phyloP scores from a whole-genome alignment of 2,888 invertebrate species.

The Melieria omissa region DNA sequence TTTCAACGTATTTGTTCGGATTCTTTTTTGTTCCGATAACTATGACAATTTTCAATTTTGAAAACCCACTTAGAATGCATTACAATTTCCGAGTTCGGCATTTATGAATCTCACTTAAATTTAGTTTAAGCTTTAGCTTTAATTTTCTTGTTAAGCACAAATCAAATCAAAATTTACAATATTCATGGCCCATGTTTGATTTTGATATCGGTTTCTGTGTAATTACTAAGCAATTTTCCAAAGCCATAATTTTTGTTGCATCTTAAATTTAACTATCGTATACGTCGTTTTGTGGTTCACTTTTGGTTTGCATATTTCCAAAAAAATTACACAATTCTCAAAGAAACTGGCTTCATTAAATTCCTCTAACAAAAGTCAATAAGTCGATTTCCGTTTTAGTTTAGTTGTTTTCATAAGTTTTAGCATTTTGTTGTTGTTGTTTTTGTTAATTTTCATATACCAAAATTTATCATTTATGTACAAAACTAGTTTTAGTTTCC shows the following conservation, averaged over 20 bases:
- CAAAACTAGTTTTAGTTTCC: conserved; percentile 34
- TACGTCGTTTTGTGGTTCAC: conserved; percentile 47
- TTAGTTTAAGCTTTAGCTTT: conserved; percentile 31
- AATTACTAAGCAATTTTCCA: conserved; percentile 41
- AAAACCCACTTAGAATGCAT: conserved; percentile 56
- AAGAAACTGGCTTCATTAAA: conserved; percentile 37
- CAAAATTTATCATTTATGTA: conserved; percentile 41
- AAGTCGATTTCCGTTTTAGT: conserved; percentile 39
- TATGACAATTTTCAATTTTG: conserved; percentile 39
- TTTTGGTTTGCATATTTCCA: conserved; percentile 42
- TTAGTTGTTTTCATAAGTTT: conserved; percentile 7
- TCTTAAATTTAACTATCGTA: conserved; percentile 51
- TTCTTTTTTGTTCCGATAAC: not conserved
- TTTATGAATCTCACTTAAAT: conserved; percentile 25
- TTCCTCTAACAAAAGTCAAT: conserved; percentile 44
- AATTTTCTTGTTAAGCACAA: conserved; percentile 31
- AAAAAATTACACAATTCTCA: conserved; percentile 39
- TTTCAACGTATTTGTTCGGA: conserved; percentile 16
- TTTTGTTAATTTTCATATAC: conserved; percentile 38
- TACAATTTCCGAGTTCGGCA: conserved; percentile 39
- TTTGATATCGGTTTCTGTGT: not conserved
- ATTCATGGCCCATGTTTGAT: conserved; percentile 35
- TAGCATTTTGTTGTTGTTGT: conserved; percentile 33
- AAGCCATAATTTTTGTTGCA: conserved; percentile 42
- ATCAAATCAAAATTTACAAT: conserved; percentile 41